Evolutionary conservation across 1,140 invertebrate species (phyloP), one percentile per base, ranked within the genome.

Genomic region (Nebria ingens): DNA sequence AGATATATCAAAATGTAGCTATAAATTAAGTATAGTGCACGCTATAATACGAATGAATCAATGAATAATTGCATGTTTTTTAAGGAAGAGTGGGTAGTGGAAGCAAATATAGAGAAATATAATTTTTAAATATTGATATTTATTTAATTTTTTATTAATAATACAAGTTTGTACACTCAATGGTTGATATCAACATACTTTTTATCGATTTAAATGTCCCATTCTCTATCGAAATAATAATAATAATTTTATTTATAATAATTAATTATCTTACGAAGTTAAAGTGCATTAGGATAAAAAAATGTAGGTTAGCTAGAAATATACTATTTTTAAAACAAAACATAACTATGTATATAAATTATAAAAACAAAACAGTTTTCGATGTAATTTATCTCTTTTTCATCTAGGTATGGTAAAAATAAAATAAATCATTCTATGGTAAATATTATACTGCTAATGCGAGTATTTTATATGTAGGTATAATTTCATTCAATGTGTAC

Each of bases 141-240:
- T 45, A 45, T 45, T 45, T 45, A 34, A n/a, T 34, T 17, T 45
- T 17, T 45, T 17, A 45, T 12, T 45, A 45, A 45, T 45, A 17
- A 45, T 45, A 45, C 40, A 45, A 17, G 40, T 45, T 45, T 45
- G 40, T 45, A 45, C 40, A 45, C 40, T 6, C 40, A 45, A 45
- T 11, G 40, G 40, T 34, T 34, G 25, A 34, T 45, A 45, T 45
- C 40, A 45, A 45, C 40, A 45, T 45, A 11, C 40, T 45, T 45
- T 34, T 6, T 6, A 29, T 29, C 25, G 25, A 29, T 29, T 29
- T 29, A n/a, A n/a, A n/a, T n/a, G 17, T 45, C 15, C 40, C 40
- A 45, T 45, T 11, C 40, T 11, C 6, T 45, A 45, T 45, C 9
- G 40, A 9, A 17, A 45, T 6, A 29, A 6, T 29, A 45, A 45